These are phyloP conservation scores for Cantharis lateralis DNA, from an alignment of 2,888 invertebrate species.

Conservation along the genomic window DNA sequence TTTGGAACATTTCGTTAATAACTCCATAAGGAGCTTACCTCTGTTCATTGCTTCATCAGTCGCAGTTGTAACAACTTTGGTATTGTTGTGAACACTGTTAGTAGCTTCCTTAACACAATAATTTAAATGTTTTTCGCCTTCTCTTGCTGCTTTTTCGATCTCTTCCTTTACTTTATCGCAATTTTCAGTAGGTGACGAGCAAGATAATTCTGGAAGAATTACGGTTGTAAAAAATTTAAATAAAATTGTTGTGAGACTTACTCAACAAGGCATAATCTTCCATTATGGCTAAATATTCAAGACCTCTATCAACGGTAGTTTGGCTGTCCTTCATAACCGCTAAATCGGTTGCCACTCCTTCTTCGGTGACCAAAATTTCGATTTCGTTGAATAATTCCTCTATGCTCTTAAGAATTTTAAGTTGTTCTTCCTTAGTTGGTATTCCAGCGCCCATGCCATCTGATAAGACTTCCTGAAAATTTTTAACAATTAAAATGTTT, in stretches of 20 bases:
- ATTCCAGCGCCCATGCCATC: conserved; percentile 16
- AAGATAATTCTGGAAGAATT: not conserved
- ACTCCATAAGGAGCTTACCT: conserved; percentile 41
- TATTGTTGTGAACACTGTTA: conserved; percentile 1
- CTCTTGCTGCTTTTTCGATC: not conserved
- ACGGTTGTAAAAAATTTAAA: not conserved
- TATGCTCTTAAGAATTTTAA: conserved; percentile 43
- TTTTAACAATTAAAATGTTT: not conserved
- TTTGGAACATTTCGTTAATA: conserved; percentile 41
- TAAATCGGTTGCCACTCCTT: conserved; percentile 41
- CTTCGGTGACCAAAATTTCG: conserved; percentile 41
- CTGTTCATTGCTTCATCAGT: conserved; percentile 31
- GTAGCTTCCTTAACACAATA: conserved; percentile 9
- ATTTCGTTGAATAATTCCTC: conserved; percentile 46
- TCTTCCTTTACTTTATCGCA: not conserved
- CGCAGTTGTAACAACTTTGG: not conserved
- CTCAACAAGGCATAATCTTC: conserved; percentile 45
- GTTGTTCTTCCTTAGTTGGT: conserved; percentile 46
- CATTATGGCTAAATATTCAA: conserved; percentile 39
- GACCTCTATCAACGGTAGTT: conserved; percentile 37
- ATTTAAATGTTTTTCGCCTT: not conserved
- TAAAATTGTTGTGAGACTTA: conserved; percentile 35
- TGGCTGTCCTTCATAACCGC: conserved; percentile 41
- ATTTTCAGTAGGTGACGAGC: not conserved
- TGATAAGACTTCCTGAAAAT: not conserved